Percentiles rank a stretch among this genome's conserved stretches.
These are phyloP conservation scores for Apostichopus parvimensis DNA, from an alignment of 35 echinoderm and acorn worm species.

Conservation along the genomic window DNA sequence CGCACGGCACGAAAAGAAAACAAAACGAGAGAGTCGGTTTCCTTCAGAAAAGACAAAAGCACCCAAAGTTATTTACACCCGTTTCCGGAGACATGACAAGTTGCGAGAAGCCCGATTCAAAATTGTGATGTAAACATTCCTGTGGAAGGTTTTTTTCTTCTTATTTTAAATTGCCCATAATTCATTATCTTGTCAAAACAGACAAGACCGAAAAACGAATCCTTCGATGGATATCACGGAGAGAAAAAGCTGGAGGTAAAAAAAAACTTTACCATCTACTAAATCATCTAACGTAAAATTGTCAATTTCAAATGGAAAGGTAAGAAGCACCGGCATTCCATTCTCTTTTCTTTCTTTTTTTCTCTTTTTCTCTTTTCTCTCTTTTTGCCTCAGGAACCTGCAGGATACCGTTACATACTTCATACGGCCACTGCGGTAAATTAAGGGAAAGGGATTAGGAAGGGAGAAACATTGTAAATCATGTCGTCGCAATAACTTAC, in stretches of 20 bases:
- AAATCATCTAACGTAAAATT: not conserved
- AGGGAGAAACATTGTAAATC: not conserved
- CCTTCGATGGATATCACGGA: not conserved
- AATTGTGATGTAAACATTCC: conserved; percentile 28
- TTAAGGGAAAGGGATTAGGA: not conserved
- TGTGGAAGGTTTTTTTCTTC: not conserved
- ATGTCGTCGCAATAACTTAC: not conserved
- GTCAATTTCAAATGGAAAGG: not conserved
- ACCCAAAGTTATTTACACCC: not conserved
- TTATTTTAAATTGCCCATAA: conserved; percentile 11
- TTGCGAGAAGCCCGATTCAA: not conserved
- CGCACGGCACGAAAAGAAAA: too few species aligned
- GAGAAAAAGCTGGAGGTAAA: not conserved
- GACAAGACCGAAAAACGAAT: not conserved
- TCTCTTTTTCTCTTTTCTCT: not conserved
- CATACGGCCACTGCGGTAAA: not conserved
- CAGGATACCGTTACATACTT: not conserved
- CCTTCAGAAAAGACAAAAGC: too few species aligned
- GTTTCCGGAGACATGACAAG: not conserved
- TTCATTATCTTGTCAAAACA: conserved; percentile 39
- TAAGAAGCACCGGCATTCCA: not conserved
- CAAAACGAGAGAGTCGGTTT: too few species aligned
- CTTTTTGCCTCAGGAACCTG: too few species aligned
- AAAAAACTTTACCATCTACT: not conserved
- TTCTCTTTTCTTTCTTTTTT: not conserved